Percentiles rank a stretch among this genome's conserved stretches.
Conservation (phyloP, 2,113 vertebrate genomes). For the Macquaria ambigua region DNA sequence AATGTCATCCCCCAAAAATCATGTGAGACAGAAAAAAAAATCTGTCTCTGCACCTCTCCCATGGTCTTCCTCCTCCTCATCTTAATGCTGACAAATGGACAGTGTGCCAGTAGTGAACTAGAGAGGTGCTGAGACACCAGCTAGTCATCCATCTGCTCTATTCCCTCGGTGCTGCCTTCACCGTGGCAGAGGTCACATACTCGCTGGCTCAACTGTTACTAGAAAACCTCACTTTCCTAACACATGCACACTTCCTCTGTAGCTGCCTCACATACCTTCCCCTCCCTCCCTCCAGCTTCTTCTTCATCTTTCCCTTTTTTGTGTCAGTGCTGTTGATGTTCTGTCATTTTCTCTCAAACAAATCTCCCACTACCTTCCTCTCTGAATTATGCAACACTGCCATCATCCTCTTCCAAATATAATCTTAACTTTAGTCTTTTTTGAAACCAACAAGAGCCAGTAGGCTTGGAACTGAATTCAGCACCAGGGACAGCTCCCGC, state of each 20-base stretch:
- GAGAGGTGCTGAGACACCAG: conserved; percentile 70
- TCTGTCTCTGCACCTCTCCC: neutral
- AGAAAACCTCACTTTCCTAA: conserved; percentile 43
- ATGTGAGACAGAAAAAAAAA: too few species aligned
- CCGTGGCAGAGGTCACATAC: conserved; percentile 66
- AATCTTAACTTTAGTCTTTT: conserved; percentile 10
- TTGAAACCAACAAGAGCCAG: conserved; percentile 1
- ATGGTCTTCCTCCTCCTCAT: conserved; percentile 21
- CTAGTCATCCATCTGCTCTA: conserved; percentile 72
- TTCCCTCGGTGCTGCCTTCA: conserved; percentile 49
- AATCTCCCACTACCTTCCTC: conserved; percentile 18
- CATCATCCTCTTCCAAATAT: conserved; percentile 18
- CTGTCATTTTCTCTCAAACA: conserved; percentile 35
- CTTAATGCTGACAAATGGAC: conserved; percentile 69
- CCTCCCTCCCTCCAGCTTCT: neutral
- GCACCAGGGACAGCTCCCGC: conserved; percentile 62
- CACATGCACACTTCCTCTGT: conserved; percentile 26
- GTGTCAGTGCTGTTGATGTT: conserved; percentile 20
- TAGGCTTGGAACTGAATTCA: conserved; percentile 31
- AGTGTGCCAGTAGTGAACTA: conserved; percentile 49
- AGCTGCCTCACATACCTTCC: neutral
- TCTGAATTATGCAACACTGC: conserved; percentile 36
- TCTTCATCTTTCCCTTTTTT: neutral
- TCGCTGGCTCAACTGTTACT: conserved; percentile 63
- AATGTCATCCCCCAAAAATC: neutral